These are phyloP conservation scores for Ptilorrhoa leucosticta DNA, from an alignment of 2,113 vertebrate species.

Conservation along the genomic window DNA sequence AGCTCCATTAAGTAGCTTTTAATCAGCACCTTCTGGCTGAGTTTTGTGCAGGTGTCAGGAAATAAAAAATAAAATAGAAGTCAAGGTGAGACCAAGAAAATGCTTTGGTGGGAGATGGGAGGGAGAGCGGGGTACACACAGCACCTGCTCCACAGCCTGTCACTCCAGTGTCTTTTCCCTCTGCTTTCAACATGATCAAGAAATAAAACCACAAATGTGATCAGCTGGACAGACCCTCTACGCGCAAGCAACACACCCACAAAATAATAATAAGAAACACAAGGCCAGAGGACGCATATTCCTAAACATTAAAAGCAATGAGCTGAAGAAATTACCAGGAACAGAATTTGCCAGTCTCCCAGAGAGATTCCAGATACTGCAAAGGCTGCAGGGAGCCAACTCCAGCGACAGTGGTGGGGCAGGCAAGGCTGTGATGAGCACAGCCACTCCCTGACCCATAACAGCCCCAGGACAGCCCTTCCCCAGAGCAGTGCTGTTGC, in stretches of 20 bases:
- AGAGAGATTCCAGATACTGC: neutral
- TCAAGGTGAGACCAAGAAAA: neutral
- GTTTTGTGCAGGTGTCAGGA: neutral
- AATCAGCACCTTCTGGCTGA: neutral
- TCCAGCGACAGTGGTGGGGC: neutral
- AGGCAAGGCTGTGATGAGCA: neutral
- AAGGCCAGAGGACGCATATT: neutral
- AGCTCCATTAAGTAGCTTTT: neutral
- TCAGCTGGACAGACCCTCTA: neutral
- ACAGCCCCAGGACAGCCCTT: neutral
- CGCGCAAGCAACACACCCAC: fast-evolving
- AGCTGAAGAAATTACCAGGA: neutral
- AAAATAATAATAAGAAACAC: neutral
- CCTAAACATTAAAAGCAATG: neutral
- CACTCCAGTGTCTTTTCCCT: neutral
- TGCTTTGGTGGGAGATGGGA: neutral
- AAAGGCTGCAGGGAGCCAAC: neutral
- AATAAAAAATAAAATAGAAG: neutral
- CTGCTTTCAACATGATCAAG: neutral
- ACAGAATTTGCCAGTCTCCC: neutral
- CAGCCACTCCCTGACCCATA: fast-evolving
- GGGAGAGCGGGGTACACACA: neutral
- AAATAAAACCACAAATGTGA: neutral
- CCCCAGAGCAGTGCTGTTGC: fast-evolving
- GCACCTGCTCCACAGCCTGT: neutral